Evolutionary conservation across 2,888 invertebrate genomes (phyloP), one percentile per base, ranked within the genome.

Genomic region (Monopis laevigella): DNA sequence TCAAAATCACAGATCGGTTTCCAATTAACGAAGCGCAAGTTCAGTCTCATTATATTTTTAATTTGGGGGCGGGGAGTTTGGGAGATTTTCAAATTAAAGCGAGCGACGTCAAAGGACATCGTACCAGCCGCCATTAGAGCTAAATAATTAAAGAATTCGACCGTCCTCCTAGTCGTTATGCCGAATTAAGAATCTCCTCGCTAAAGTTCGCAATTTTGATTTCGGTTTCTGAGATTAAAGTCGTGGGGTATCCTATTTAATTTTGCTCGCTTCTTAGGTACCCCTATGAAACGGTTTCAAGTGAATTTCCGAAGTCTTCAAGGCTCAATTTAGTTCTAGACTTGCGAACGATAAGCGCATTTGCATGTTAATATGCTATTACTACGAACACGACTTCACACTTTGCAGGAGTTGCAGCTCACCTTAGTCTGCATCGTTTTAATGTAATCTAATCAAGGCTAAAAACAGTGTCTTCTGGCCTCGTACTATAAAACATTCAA

Each of bases 11-110:
- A 71, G 77, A 80, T 80, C 78, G 74, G 75, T 78, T 78, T 75
- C 78, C 80, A 80, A 80, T 80, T 78, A 80, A 77, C 74, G 67
- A 62, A 58, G 64, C 58, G 67, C 68, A 68, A 63, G 69, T 68
- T 64, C 63, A 58, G 63, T 71, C 80, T 80, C 80, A 78, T 80
- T 80, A 80, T 80, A 80, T 78, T 80, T 80, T 80, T 80, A 80
- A 80, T 80, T 80, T 77, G 73, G 77, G 71, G 18, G 27, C 35
- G 24, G n/a, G 34, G 39, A 45, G 43, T 19, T 36, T 26, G 77
- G 75, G 57, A 71, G 74, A 71, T 71, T 78, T 66, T 62, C 65
- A 71, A 77, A 80, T 77, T 78, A 77, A 75, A 73, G 66, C 65
- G 62, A 59, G 63, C 66, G 68, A 65, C 72, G 77, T 77, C 78